Conservation (phyloP, 2,113 vertebrate species). For the Cairina moschata region DNA sequence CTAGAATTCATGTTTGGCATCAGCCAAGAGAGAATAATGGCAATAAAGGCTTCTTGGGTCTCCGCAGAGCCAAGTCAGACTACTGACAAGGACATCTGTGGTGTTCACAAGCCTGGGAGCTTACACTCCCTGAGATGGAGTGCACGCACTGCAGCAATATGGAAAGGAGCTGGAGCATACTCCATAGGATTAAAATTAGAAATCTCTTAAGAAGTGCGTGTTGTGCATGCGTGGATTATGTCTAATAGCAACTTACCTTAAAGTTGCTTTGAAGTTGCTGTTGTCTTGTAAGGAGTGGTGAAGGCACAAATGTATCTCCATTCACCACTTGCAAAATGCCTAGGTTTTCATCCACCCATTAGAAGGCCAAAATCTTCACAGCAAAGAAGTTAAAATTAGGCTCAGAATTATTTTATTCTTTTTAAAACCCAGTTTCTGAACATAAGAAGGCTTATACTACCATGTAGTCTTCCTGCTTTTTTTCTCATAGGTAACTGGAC, state of each 20-base stretch:
- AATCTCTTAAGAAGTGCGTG: not conserved
- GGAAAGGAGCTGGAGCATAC: not conserved
- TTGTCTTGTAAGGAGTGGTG: not conserved
- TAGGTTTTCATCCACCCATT: not conserved
- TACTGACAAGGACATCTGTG: not conserved
- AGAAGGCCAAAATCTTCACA: not conserved
- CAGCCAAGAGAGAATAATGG: not conserved
- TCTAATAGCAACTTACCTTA: not conserved
- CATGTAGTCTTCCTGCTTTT: not conserved
- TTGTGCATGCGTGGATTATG: not conserved
- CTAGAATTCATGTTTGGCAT: not conserved
- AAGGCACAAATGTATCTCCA: not conserved
- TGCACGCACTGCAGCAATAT: not conserved
- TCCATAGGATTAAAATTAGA: not conserved
- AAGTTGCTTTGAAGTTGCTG: not conserved
- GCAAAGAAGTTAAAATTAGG: not conserved
- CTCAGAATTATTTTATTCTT: too few species aligned
- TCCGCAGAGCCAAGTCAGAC: not conserved
- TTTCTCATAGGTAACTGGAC: not conserved
- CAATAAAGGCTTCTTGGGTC: rapidly evolving
- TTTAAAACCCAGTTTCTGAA: not conserved
- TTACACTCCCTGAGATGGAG: not conserved
- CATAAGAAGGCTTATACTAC: not conserved
- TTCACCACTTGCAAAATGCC: not conserved
- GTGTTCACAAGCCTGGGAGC: not conserved